phyloP scores from a whole-genome alignment of 2,797 vertebrate species.

The Merluccius polli region DNA sequence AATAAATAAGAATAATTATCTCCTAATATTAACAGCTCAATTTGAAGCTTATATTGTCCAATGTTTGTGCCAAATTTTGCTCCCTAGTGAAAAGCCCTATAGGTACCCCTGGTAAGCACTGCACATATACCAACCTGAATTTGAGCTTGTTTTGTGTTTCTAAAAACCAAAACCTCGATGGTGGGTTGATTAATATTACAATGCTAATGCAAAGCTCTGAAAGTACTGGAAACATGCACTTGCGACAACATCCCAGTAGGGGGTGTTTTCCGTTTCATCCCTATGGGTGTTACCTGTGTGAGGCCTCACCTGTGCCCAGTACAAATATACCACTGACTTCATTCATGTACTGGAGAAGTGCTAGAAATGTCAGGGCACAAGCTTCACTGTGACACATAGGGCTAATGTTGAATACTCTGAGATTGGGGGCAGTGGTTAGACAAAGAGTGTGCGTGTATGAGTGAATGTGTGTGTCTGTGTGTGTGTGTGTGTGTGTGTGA shows the following conservation, averaged over 20 bases:
- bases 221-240: neutral
- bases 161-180: neutral
- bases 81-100: no score
- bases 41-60: neutral
- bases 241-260: neutral
- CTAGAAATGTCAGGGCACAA: neutral
- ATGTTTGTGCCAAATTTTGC: neutral
- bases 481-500: neutral
- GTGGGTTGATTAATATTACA: neutral
- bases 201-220: no score
- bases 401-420: neutral
- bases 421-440: neutral
- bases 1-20: no score
- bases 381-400: neutral
- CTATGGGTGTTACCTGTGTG: neutral
- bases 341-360: neutral
- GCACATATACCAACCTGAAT: no score
- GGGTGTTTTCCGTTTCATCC: neutral
- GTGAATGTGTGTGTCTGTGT: neutral
- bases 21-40: no score
- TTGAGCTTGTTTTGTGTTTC: no score
- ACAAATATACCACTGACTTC: neutral
- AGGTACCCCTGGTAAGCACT: no score
- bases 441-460: neutral
- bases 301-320: neutral